A percentile compares a stretch with the other conserved stretches of the same genome.
Conservation (phyloP, 1,140 invertebrate species). For the Drosophila grimshawi region DNA sequence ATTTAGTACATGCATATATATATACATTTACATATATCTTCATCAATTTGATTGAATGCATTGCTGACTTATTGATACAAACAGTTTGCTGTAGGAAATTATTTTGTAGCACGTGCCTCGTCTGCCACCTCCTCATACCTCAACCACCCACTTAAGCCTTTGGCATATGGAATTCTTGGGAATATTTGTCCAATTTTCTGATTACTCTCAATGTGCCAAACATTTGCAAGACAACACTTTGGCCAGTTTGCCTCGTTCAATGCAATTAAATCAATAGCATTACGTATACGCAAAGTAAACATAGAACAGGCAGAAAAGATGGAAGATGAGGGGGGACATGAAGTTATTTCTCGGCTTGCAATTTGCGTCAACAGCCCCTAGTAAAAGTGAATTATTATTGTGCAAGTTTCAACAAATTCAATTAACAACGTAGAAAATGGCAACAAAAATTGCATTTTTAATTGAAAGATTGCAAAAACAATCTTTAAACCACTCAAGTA, state of each 20-base stretch:
- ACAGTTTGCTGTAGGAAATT: constrained; percentile 3
- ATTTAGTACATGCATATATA: neutral
- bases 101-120: constrained; percentile 3
- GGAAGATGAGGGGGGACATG: constrained; percentile 19
- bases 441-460: constrained; percentile 70
- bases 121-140: neutral
- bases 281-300: constrained; percentile 57
- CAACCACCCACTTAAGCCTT: neutral
- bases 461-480: constrained; percentile 64
- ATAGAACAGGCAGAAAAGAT: constrained; percentile 5
- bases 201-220: constrained; percentile 25
- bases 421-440: constrained; percentile 58
- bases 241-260: neutral
- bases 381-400: constrained; percentile 60
- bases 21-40: neutral
- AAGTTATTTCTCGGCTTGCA: constrained; percentile 41
- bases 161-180: neutral
- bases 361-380: constrained; percentile 46
- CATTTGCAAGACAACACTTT: constrained; percentile 22
- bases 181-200: constrained; percentile 23
- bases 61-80: neutral
- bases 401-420: constrained; percentile 65
- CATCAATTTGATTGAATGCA: neutral
- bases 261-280: constrained; percentile 68
- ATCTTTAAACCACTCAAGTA: constrained; percentile 5